Conservation (phyloP, 2,113 vertebrate species). For the Zeus faber region DNA sequence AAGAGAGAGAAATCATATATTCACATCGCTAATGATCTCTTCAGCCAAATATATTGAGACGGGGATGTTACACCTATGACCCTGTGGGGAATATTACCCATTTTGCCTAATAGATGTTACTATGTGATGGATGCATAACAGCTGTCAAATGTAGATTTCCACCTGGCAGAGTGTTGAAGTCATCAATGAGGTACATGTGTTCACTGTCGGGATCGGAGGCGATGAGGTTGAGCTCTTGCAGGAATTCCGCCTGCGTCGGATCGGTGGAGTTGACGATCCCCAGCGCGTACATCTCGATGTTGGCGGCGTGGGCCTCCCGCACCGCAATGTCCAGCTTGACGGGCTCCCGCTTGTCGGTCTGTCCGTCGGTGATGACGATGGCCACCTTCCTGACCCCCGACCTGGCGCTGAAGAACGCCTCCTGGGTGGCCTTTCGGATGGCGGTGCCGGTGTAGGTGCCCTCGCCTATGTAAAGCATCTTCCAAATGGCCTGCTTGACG, state of each 20-base stretch:
- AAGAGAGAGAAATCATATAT: conserved; percentile 16
- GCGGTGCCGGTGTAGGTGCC: conserved; percentile 89
- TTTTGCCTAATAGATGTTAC: no score
- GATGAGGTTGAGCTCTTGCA: conserved; percentile 86
- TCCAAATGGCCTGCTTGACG: conserved; percentile 84
- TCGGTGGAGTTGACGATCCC: conserved; percentile 87
- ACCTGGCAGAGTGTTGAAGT: conserved; percentile 90
- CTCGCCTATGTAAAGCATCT: conserved; percentile 88
- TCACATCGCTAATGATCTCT: no score
- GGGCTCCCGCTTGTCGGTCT: conserved; percentile 85
- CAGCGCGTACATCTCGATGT: conserved; percentile 89
- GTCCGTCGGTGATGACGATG: conserved; percentile 87
- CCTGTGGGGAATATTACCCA: no score
- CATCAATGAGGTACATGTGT: conserved; percentile 89
- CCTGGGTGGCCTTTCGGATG: conserved; percentile 85
- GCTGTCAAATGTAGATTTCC: conserved; percentile 9
- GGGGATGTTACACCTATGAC: no score
- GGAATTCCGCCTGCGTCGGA: conserved; percentile 81
- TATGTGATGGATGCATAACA: background rate
- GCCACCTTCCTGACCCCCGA: conserved; percentile 84
- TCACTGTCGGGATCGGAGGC: conserved; percentile 88
- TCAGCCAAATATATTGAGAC: background rate
- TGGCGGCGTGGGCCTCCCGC: conserved; percentile 84
- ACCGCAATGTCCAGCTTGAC: conserved; percentile 85
- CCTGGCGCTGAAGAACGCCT: conserved; percentile 83